These are phyloP conservation scores for Cyanistes caeruleus DNA, from an alignment of 2,113 vertebrate genomes.

Conservation along the genomic window DNA sequence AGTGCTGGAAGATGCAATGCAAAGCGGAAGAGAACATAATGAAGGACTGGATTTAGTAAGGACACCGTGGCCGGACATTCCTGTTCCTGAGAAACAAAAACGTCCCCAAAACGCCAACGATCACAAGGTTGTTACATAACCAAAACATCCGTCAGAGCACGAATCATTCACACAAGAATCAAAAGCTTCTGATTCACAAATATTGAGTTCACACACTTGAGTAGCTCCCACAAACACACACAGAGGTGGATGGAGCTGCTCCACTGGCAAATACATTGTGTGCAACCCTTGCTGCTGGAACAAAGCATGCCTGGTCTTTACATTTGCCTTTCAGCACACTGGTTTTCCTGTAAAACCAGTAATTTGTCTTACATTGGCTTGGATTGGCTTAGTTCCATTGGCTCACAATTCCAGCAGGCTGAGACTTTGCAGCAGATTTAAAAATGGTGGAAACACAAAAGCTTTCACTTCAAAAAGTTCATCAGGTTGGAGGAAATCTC, in stretches of 20 bases:
- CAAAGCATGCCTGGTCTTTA: background rate
- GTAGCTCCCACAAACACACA: background rate
- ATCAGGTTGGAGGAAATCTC: background rate
- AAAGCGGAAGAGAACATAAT: background rate
- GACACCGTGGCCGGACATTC: background rate
- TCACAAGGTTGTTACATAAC: background rate
- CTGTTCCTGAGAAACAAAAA: background rate
- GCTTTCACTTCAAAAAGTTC: background rate
- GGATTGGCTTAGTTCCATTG: background rate
- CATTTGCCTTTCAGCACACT: background rate
- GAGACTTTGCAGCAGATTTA: background rate
- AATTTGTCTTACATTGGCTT: background rate
- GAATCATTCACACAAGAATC: background rate
- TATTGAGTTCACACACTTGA: background rate
- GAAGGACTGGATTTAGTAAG: conserved; percentile 17
- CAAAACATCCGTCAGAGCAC: background rate
- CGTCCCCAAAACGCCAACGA: fast-evolving
- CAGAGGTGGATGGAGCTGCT: background rate
- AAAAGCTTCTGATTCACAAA: background rate
- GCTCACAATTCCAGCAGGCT: background rate
- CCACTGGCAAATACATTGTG: fast-evolving
- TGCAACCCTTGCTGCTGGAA: background rate
- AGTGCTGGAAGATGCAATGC: background rate
- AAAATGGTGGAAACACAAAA: background rate
- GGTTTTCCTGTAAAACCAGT: background rate